These are phyloP conservation scores for Capreolus pygargus DNA, from an alignment of 2,113 vertebrate genomes.

Conservation along the genomic window DNA sequence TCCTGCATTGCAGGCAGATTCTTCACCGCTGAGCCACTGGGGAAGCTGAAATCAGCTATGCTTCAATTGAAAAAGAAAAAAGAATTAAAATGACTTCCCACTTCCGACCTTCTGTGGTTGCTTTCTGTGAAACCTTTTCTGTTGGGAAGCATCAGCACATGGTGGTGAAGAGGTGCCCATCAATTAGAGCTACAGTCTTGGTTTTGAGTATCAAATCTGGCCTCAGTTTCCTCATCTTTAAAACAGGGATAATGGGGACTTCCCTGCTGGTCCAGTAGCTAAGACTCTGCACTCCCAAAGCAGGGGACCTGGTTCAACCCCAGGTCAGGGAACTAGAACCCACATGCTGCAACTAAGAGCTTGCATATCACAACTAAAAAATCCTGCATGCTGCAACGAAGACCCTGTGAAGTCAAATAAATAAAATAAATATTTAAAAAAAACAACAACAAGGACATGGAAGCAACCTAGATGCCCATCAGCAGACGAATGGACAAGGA, in stretches of 20 bases:
- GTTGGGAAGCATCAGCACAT: not conserved
- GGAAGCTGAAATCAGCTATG: not conserved
- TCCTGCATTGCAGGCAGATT: not conserved
- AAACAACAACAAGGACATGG: no score
- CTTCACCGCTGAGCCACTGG: not conserved
- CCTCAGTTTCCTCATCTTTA: not conserved
- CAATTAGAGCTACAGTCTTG: not conserved
- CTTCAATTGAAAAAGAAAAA: not conserved
- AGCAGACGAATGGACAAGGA: no score
- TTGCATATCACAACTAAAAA: no score
- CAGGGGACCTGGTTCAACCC: not conserved
- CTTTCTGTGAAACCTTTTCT: not conserved
- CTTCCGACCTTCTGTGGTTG: not conserved
- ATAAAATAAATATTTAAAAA: no score
- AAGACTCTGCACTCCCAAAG: not conserved
- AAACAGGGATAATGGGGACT: not conserved
- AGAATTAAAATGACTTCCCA: not conserved
- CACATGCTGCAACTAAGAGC: no score
- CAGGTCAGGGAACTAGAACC: not conserved
- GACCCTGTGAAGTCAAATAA: no score
- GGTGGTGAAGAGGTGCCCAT: no score
- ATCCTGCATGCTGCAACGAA: no score
- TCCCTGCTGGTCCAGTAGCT: not conserved
- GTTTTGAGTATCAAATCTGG: not conserved
- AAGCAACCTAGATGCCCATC: no score